Evolutionary conservation across 2,797 vertebrate species (phyloP), one percentile per base, ranked within the genome.

Genomic region (Urophycis tenuis): DNA sequence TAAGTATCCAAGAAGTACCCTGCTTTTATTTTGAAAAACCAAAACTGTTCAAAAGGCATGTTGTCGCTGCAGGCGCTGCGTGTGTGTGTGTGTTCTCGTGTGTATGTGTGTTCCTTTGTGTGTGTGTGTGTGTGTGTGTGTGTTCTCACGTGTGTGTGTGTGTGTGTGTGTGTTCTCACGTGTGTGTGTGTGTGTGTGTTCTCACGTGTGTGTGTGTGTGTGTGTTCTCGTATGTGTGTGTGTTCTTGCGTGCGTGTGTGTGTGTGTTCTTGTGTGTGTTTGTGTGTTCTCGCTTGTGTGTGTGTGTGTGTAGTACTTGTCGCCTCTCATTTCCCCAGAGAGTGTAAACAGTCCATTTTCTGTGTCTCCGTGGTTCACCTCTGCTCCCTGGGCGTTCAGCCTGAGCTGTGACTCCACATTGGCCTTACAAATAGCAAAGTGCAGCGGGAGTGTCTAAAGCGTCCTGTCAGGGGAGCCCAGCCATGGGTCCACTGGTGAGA

Each of bases 1-100:
- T 84, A 88, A 82, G 85, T 87, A 89, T 89, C 91, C 92, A 85
- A 93, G 89, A 92, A 92, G 87, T 91, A 92, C 93, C 92, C 93
- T 94, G 92, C 91, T 93, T 91, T 89, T 83, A 90, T 90, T 87
- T 83, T 86, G 89, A 90, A 88, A 90, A 91, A 85, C 83, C 89
- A 74, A 90, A 8, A 67, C 60, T 67, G 89, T 89, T 92, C 87
- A 90, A 93, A 67, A 93, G 90, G 88, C 86, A 79, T 89, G 87
- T 89, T 87, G 84, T 88, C 87, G 85, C 82, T 79, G 81, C 76
- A 86, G 76, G 88, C 82, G 81, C 64, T 34, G 25, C 72, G 75
- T 80, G 79, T 77, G 79, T 79, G 74, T 79, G 70, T 73, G 73
- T 82, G 22, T 81, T 14, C 36, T 39, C 36, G 67, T 75, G 53